Base-by-base conservation (phyloP, 2,113 vertebrate species). In the Xerus inauris region DNA sequence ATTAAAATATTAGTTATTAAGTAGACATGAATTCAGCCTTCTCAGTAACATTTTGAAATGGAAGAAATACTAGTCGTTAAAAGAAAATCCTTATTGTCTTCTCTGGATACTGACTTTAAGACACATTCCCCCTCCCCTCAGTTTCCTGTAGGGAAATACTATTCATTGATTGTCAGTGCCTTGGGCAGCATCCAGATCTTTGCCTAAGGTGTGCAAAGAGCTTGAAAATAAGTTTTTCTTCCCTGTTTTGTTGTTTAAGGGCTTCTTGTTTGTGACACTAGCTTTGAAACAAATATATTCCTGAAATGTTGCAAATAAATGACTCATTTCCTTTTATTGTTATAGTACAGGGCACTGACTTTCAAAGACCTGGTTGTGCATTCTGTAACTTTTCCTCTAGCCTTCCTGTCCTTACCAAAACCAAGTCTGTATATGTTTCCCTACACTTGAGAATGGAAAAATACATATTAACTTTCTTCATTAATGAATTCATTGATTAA, bases 201-300 rank as follows among this genome's bases (percentile, higher is more conserved):
- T 11, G 59, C 30, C 19, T 62, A 9, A 94, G 11, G 45, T 89
- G 69, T 87, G 22, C 64, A 71, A 51, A 91, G 83, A 93, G n/a
- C 79, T 95, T 79, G 35, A 95, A 96, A 96, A 93, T 88, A 84
- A 88, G 24, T 79, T 92, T 85, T 96, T 92, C 47, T 91, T 82
- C 47, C 51, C 7, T 85, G 8, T 64, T 16, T 72, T 94, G 40
- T 84, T 81, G 69, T 85, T 96, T 93, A 95, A 86, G 89, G 64
- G 9, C 35, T 30, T 90, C 75, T 93, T 83, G 45, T 96, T 97
- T 94, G 67, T 93, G 54, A 73, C n/a, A 65, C 38, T 84, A 81
- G 67, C 45, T 30, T 94, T 93, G 76, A 93, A 76, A 84, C 26
- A 88, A 93, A 45, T 81, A 17, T 93, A 72, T 65, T 20, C 82